Percentiles rank a stretch among this genome's conserved stretches.
These are phyloP conservation scores for Onthophagus sagittarius DNA, from an alignment of 2,888 invertebrate genomes.

Conservation along the genomic window DNA sequence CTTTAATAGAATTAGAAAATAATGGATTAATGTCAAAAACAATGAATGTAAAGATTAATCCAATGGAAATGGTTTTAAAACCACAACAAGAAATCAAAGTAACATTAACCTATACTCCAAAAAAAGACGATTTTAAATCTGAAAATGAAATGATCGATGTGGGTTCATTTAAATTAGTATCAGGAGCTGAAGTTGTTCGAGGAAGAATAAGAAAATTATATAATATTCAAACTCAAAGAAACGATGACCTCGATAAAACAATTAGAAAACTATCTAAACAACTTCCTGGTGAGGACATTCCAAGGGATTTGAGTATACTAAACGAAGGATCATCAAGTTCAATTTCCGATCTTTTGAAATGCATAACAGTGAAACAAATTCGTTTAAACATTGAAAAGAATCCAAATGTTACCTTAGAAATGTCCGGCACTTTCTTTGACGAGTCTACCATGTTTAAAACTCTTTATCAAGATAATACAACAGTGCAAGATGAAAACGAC, in stretches of 20 bases:
- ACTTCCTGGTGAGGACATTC: constrained; percentile 39
- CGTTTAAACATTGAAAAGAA: constrained; percentile 44
- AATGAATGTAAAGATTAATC: constrained; percentile 35
- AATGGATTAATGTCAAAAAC: constrained; percentile 34
- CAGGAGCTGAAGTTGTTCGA: constrained; percentile 42
- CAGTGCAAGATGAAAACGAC: constrained; percentile 13
- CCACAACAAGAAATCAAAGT: constrained; percentile 37
- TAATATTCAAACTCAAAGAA: constrained; percentile 29
- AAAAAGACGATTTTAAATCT: constrained; percentile 37
- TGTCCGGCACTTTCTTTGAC: constrained; percentile 36
- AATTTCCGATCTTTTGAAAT: constrained; percentile 37
- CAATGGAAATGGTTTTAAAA: constrained; percentile 37
- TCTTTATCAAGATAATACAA: constrained; percentile 33
- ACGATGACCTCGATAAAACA: constrained; percentile 32
- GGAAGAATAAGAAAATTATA: constrained; percentile 40
- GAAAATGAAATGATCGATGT: constrained; percentile 37
- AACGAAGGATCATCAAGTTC: constrained; percentile 36
- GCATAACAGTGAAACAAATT: constrained; percentile 39
- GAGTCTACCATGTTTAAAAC: constrained; percentile 42
- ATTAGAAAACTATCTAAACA: constrained; percentile 33
- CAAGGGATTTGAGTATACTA: constrained; percentile 37
- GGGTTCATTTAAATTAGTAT: constrained; percentile 39
- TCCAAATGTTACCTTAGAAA: constrained; percentile 40
- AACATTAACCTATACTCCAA: constrained; percentile 34
- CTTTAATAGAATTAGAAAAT: constrained; percentile 36